phyloP scores from a whole-genome alignment of 1,140 invertebrate species.

The Heliothis subflexa region DNA sequence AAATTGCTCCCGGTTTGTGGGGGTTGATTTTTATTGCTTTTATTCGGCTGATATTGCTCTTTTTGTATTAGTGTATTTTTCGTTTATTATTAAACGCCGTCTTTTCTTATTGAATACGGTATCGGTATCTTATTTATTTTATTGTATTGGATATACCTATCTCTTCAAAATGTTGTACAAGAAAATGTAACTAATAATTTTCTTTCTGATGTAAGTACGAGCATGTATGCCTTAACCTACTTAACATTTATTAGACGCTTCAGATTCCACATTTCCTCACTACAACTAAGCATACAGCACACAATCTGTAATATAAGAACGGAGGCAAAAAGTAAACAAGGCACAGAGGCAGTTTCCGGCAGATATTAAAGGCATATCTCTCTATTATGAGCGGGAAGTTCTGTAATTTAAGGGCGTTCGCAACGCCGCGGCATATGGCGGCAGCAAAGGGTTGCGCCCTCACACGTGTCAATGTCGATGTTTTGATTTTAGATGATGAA shows the following conservation, averaged over 20 bases:
- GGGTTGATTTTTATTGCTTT: conserved; percentile 66
- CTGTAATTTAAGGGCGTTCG: conserved; percentile 83
- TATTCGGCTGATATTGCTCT: conserved; percentile 43
- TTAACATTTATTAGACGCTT: background rate
- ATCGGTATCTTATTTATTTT: background rate
- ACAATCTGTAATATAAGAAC: conserved; percentile 82
- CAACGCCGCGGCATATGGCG: conserved; percentile 80
- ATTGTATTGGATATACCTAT: no score
- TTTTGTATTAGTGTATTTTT: conserved; percentile 17
- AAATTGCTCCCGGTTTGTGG: conserved; percentile 69
- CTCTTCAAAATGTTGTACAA: no score
- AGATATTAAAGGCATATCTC: conserved; percentile 86
- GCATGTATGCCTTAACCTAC: background rate
- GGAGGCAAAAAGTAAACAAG: conserved; percentile 82
- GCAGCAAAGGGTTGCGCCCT: conserved; percentile 68
- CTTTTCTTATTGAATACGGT: background rate
- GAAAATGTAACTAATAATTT: background rate
- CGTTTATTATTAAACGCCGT: background rate
- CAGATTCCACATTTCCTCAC: conserved; percentile 37
- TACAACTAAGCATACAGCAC: conserved; percentile 29
- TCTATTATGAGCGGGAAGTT: conserved; percentile 85
- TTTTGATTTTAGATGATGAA: conserved; percentile 45
- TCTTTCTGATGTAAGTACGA: background rate
- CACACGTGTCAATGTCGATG: conserved; percentile 39
- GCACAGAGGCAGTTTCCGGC: conserved; percentile 74